A percentile compares a stretch with the other conserved stretches of the same genome.
Evolutionary conservation across 2,113 vertebrate species (phyloP).

Genomic region (Myiagra hebetior): DNA sequence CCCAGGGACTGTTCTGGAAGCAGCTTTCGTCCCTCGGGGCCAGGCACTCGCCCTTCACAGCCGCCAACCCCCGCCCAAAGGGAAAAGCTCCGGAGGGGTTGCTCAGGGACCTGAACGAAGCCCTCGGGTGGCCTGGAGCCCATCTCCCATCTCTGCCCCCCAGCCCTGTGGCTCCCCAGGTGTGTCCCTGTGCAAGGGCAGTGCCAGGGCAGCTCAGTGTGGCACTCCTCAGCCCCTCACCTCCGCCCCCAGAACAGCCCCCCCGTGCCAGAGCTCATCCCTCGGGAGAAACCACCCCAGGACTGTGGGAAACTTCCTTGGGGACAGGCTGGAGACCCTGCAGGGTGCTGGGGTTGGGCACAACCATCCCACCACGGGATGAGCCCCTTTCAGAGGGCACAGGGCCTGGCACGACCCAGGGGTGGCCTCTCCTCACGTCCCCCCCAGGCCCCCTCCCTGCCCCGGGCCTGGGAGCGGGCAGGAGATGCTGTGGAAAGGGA

Average conservation of each 20-base stretch:
- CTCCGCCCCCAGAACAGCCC: neutral
- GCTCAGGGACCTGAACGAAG: fast-evolving
- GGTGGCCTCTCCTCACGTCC: fast-evolving
- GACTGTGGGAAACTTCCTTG: neutral
- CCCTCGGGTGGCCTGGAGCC: fast-evolving
- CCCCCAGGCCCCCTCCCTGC: neutral
- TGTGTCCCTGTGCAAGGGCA: fast-evolving
- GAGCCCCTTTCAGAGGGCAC: neutral
- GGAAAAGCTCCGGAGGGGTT: fast-evolving
- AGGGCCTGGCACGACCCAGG: fast-evolving
- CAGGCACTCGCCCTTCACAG: fast-evolving
- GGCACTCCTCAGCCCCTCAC: fast-evolving
- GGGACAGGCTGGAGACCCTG: neutral
- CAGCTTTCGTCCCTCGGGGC: neutral
- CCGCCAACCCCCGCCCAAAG: fast-evolving
- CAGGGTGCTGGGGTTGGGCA: neutral
- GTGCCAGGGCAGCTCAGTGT: neutral
- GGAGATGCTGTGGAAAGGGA: neutral
- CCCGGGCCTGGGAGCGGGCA: neutral
- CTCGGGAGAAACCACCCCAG: neutral
- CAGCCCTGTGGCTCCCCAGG: fast-evolving
- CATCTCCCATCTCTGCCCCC: neutral
- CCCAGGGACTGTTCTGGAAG: neutral
- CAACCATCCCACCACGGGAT: fast-evolving
- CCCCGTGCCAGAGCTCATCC: fast-evolving